A percentile compares a stretch with the other conserved stretches of the same genome.
Evolutionary conservation across 2,888 invertebrate species (phyloP).

Genomic region (Drosophila infuscata): DNA sequence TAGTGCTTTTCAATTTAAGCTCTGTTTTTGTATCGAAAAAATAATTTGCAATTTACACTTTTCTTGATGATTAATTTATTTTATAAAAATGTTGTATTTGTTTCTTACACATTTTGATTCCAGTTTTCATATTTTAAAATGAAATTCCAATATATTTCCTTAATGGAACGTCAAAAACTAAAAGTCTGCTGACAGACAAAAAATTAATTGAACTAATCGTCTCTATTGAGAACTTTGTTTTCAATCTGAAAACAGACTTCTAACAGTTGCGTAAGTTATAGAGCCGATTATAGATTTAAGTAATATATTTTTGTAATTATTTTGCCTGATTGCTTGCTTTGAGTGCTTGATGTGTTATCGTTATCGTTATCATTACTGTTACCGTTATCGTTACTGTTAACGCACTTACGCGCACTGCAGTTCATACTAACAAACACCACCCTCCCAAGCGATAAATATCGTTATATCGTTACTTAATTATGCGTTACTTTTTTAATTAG

Average conservation of each 20-base stretch:
- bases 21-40: neutral
- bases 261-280: constrained; percentile 14
- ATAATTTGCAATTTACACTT: neutral
- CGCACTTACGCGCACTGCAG: constrained; percentile 81
- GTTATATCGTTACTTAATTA: constrained; percentile 41
- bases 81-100: too few relatives aligned
- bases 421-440: constrained; percentile 83
- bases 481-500: constrained; percentile 34
- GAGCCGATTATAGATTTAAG: neutral
- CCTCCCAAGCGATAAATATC: constrained; percentile 73
- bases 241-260: neutral
- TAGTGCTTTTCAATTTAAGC: neutral
- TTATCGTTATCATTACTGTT: too few relatives aligned
- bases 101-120: neutral
- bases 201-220: too few relatives aligned
- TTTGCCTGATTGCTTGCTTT: constrained; percentile 47
- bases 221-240: neutral
- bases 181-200: too few relatives aligned
- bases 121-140: too few relatives aligned
- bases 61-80: too few relatives aligned
- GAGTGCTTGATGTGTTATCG: constrained; percentile 53
- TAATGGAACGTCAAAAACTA: too few relatives aligned
- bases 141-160: too few relatives aligned
- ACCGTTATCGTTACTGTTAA: constrained; percentile 62
- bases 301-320: constrained; percentile 17